Conservation (phyloP, 2,113 vertebrate genomes). For the Genyomyrus donnyi region DNA sequence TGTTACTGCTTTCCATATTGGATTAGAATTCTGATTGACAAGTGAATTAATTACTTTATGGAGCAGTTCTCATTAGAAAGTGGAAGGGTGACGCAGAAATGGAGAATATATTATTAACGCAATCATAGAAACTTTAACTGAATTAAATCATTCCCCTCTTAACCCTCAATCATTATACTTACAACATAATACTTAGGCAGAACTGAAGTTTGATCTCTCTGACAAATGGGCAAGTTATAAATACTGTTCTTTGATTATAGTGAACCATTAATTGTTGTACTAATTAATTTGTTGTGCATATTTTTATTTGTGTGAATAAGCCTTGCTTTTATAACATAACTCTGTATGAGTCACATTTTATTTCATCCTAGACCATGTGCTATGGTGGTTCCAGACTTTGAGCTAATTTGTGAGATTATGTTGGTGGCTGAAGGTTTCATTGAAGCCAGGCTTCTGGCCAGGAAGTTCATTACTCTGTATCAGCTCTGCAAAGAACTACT, state of each 20-base stretch:
- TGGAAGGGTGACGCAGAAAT: not conserved
- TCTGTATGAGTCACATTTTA: not conserved
- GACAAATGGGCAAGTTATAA: not conserved
- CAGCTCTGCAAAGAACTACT: constrained; percentile 86
- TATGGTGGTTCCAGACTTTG: constrained; percentile 96
- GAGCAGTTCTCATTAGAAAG: not conserved
- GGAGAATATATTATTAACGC: not conserved
- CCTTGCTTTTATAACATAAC: not conserved
- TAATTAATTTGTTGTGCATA: not conserved
- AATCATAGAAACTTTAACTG: not conserved
- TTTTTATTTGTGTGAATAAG: not conserved
- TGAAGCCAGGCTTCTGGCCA: constrained; percentile 72
- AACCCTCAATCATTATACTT: not conserved
- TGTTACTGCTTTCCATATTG: not conserved
- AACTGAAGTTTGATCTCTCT: not conserved
- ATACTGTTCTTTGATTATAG: not conserved
- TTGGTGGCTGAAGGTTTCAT: constrained; percentile 92
- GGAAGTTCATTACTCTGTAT: constrained; percentile 94
- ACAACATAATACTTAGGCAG: not conserved
- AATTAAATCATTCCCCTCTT: not conserved
- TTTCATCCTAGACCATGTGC: constrained; percentile 75
- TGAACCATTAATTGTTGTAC: not conserved
- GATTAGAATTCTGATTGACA: not conserved
- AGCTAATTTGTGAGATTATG: constrained; percentile 98
- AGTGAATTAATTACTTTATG: not conserved